phyloP scores from a whole-genome alignment of 2,797 vertebrate species.

The Clamator glandarius region DNA sequence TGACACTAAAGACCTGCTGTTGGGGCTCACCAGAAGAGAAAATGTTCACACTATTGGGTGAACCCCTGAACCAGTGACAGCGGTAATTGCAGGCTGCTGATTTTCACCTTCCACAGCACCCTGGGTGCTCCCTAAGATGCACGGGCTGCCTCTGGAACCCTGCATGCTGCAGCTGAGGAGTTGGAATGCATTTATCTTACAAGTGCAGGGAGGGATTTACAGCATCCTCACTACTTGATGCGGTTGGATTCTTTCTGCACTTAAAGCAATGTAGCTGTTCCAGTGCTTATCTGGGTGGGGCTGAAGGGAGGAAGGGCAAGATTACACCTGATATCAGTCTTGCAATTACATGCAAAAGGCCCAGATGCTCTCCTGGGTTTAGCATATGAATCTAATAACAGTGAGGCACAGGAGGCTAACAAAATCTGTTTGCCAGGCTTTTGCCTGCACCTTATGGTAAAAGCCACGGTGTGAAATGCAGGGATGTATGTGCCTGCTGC shows the following conservation, averaged over 20 bases:
- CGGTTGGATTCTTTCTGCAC: neutral
- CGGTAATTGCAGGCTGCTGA: neutral
- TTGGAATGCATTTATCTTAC: neutral
- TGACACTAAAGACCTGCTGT: accelerated
- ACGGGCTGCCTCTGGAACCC: neutral
- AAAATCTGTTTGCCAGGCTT: neutral
- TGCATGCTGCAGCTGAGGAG: neutral
- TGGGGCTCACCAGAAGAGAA: neutral
- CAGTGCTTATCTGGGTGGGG: neutral
- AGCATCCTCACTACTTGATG: accelerated
- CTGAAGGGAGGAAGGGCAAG: neutral
- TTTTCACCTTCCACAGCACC: accelerated
- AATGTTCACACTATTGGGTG: accelerated
- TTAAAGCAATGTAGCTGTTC: accelerated
- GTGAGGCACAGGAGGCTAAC: neutral
- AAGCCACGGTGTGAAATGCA: neutral
- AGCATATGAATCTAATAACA: accelerated
- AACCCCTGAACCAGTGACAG: accelerated
- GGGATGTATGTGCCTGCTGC: accelerated
- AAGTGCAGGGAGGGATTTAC: neutral
- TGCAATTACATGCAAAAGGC: neutral
- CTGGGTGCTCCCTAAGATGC: accelerated
- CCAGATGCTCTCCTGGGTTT: neutral
- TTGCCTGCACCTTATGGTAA: accelerated
- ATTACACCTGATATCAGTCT: neutral